Base-by-base conservation (phyloP, 1,140 invertebrate genomes). In the Dinothrombium tinctorium region DNA sequence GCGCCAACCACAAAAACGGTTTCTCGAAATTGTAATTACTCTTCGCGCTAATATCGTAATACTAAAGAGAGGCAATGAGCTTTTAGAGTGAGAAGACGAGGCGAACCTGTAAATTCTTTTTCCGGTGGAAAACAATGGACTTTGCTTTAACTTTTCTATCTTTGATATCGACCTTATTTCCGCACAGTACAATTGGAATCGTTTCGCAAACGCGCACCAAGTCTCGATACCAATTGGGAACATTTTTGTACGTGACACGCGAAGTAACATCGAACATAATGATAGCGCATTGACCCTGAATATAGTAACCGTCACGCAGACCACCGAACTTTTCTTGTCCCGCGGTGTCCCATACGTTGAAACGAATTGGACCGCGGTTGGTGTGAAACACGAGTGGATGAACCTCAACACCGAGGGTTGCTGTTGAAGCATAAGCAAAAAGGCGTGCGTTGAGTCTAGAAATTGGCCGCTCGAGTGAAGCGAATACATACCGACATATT, bases 11-110 rank as follows among this genome's bases (percentile, higher is more conserved):
- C 37, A 98, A 64, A 72, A 99, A 99, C 29, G 94, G 94, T 62
- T 99, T 99, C 57, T 99, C 94, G 57, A 99, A 98, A 63, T 99
- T 99, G 69, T 99, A 99, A 62, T 99, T 99, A 54, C 84, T 92
- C 60, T 98, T 99, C 11, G 94, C 94, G 58, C 87, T 95, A 59
- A 99, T 96, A 56, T 99, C 92, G 55, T 98, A 99, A 69, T 99
- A 99, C 84, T 95, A 64, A 74, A 71, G 42, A 46, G 51, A 49
- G 45, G 49, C 43, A 40, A 21, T 37, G 19, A 37, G 17, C 20
- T 35, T 15, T 3, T 35, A 22, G n/a, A 23, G 35, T 1, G 17
- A 2, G 21, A 32, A 3, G 5, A 19, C 26, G 19, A 8, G 33
- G 56, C 53, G 57, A 61, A 94, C 86, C 74, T 94, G 90, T 42